Evolutionary conservation across 1,140 invertebrate genomes (phyloP), one percentile per base, ranked within the genome.

Genomic region (Pteromalus puparum): DNA sequence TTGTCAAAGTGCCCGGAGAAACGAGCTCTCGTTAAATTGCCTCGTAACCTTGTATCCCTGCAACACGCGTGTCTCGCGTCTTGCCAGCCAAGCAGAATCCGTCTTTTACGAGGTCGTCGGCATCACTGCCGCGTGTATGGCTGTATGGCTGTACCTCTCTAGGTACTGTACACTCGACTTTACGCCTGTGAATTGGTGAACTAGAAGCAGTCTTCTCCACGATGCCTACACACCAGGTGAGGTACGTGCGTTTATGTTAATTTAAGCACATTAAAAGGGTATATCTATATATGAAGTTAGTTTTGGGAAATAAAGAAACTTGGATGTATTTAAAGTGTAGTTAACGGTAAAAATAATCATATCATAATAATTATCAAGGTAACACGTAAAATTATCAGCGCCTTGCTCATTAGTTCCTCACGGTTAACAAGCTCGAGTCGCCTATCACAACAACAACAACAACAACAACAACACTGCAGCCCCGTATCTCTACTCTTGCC

Each of bases 1-100:
- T 68, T 67, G 78, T 68, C 78, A 68, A 68, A 34, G 76, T 38
- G 61, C 38, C 38, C n/a, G 38, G 76, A 21, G 30, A 78, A 28
- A 68, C 78, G 78, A 46, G 78, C 78, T 70, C 28, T 15, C 65
- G 46, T 80, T 80, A 80, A 80, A 80, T 9, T 30, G 18, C 48
- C 75, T 61, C 75, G 78, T 80, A 80, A 70, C 78, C 34, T 38
- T 42, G 53, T 38, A 34, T 78, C 28, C 26, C 30, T 34, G 26
- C 21, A 76, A 48, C 42, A 53, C 46, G 53, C 76, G 61, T 78
- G 28, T n/a, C 75, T 21, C 10, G 72, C 7, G 24, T 21, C 38
- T 21, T 73, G 72, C 72, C 18, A 38, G 28, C 72, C 0, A 73
- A 73, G 72, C 72, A 73, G 72, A 73, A 73, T 38, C n/a, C 42